Evolutionary conservation across 1,140 invertebrate species (phyloP).

Genomic region (Brachionus asplanchnoidis): DNA sequence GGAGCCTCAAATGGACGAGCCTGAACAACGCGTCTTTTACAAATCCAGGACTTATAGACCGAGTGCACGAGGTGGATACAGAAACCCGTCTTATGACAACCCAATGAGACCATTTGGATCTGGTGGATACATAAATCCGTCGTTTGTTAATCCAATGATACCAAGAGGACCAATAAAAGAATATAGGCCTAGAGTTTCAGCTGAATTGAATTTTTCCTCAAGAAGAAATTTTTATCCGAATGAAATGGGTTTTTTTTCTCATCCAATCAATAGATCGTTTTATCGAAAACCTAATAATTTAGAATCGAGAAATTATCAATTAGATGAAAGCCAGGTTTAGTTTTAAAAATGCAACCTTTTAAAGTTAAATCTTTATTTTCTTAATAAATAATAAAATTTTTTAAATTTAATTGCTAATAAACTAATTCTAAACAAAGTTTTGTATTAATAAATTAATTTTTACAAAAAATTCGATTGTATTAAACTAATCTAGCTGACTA

Average conservation of each 20-base stretch:
- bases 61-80: neutral
- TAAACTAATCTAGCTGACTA: too few species aligned
- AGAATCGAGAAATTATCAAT: too few species aligned
- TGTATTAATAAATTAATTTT: too few species aligned
- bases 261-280: neutral
- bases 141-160: neutral
- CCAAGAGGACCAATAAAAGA: neutral
- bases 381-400: neutral
- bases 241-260: neutral
- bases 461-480: too few species aligned
- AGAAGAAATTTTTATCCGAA: too few species aligned
- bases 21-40: neutral
- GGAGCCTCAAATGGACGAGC: neutral
- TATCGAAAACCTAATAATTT: neutral
- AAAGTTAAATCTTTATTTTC: neutral
- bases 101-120: conserved; percentile 1
- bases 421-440: too few species aligned
- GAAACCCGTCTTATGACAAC: neutral
- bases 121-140: neutral
- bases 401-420: too few species aligned
- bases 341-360: neutral
- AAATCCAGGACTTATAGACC: conserved; percentile 19
- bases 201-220: too few species aligned
- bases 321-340: neutral
- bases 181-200: too few species aligned